These are phyloP conservation scores for Naja naja DNA, from an alignment of 2,113 vertebrate genomes.

Conservation along the genomic window DNA sequence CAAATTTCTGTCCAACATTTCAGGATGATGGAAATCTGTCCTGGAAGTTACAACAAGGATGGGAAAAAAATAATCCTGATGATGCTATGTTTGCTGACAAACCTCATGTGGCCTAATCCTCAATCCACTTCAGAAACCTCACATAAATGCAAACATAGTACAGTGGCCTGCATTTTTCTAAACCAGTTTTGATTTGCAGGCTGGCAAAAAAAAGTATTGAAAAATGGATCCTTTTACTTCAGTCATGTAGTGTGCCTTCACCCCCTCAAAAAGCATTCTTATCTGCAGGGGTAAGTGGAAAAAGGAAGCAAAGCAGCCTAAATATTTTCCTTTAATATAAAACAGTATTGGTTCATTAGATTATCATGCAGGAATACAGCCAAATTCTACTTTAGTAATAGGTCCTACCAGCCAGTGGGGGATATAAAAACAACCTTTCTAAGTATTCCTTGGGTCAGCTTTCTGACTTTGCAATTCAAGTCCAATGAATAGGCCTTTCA, in stretches of 20 bases:
- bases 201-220: neutral
- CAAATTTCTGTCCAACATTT: neutral
- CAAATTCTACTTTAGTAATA: neutral
- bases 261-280: neutral
- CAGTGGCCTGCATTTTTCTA: neutral
- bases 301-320: neutral
- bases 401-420: no score
- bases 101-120: neutral
- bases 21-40: neutral
- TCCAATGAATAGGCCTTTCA: constrained; percentile 11
- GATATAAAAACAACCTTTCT: neutral
- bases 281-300: neutral
- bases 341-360: neutral
- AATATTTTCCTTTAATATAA: neutral
- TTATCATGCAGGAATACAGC: neutral
- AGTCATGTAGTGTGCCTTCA: neutral
- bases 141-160: neutral
- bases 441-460: neutral
- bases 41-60: neutral
- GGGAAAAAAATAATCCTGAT: neutral
- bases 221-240: neutral
- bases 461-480: neutral
- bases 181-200: neutral
- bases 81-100: neutral
- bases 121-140: neutral